Conservation (phyloP, 2,797 vertebrate genomes). For the Furcifer pardalis region DNA sequence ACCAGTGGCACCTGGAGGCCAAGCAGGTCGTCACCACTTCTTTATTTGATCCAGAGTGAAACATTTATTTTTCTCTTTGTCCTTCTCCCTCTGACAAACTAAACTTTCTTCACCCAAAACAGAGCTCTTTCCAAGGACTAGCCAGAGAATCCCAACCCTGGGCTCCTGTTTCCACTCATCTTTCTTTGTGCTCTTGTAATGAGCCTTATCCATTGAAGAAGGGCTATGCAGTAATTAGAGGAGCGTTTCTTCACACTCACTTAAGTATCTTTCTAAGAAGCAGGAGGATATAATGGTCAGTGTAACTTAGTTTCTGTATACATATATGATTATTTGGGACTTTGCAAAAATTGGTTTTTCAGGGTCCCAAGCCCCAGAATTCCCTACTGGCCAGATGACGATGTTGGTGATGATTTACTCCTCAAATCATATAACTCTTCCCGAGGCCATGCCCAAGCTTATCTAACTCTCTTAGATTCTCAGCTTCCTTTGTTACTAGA, state of each 20-base stretch:
- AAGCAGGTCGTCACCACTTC: background rate
- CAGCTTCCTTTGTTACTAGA: background rate
- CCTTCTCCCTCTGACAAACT: background rate
- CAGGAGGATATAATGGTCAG: no score
- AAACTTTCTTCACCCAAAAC: background rate
- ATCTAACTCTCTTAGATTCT: no score
- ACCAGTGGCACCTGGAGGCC: background rate
- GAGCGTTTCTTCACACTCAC: no score
- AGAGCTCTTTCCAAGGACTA: background rate
- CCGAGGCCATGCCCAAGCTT: background rate
- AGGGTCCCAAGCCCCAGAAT: no score
- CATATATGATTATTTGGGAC: background rate
- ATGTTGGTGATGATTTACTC: background rate
- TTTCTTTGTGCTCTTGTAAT: background rate
- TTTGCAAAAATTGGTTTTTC: background rate
- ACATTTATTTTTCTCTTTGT: background rate
- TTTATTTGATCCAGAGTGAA: background rate
- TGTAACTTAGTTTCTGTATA: background rate
- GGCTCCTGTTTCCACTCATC: background rate
- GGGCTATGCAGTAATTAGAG: background rate
- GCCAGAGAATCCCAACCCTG: background rate
- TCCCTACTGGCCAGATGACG: no score
- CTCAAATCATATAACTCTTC: background rate
- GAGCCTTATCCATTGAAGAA: background rate
- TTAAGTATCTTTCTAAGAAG: background rate